These are phyloP conservation scores for Microchirus variegatus DNA, from an alignment of 2,797 vertebrate species.

Conservation along the genomic window DNA sequence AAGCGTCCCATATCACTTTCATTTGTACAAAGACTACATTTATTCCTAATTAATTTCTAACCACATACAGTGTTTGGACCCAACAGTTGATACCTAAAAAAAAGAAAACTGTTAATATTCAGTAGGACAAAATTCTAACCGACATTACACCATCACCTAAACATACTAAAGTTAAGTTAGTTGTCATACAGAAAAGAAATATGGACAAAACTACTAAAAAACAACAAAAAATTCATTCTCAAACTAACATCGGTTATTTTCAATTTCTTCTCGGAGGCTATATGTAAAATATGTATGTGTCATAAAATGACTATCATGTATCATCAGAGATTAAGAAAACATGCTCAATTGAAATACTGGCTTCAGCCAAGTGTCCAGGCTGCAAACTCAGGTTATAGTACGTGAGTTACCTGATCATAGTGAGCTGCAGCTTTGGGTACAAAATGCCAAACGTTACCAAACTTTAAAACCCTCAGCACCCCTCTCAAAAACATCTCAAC, in stretches of 20 bases:
- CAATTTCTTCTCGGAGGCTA: too few species aligned
- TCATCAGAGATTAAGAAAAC: too few species aligned
- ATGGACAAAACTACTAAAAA: slow-evolving; percentile 48
- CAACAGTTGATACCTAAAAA: slow-evolving; percentile 26
- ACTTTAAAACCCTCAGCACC: too few species aligned
- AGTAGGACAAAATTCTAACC: slow-evolving; percentile 33
- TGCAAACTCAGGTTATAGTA: too few species aligned
- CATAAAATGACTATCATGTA: too few species aligned
- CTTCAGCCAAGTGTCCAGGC: too few species aligned
- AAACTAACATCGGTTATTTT: slow-evolving; percentile 6
- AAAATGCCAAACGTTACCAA: too few species aligned
- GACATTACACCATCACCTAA: slow-evolving; percentile 13
- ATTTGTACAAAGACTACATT: slow-evolving; percentile 40
- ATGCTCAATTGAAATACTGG: too few species aligned
- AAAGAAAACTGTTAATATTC: slow-evolving; percentile 46
- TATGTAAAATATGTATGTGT: too few species aligned
- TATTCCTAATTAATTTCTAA: slow-evolving; percentile 14
- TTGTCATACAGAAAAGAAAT: slow-evolving; percentile 41
- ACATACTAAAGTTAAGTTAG: slow-evolving; percentile 48
- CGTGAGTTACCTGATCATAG: too few species aligned
- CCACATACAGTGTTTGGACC: slow-evolving; percentile 35
- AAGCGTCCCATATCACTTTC: slow-evolving; percentile 15
- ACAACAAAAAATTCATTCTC: neutral
- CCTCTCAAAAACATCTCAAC: too few species aligned
- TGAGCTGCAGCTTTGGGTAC: too few species aligned